Evolutionary conservation across 2,888 invertebrate species (phyloP).

Genomic region (Hydraecia micacea): DNA sequence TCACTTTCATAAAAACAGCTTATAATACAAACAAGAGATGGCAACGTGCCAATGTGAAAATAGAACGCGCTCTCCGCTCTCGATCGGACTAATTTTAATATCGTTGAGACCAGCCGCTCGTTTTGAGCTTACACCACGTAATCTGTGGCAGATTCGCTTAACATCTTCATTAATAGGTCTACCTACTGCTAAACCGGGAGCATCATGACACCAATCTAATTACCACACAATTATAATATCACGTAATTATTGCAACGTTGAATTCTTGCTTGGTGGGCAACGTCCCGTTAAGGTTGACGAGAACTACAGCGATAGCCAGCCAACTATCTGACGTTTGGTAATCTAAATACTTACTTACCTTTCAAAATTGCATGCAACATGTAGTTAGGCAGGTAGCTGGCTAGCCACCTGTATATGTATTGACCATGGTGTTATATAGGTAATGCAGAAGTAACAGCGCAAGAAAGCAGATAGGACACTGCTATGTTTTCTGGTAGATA

Average conservation of each 20-base stretch:
- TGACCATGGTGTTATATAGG: background rate
- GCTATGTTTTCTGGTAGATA: background rate
- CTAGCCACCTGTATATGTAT: background rate
- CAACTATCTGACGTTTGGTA: slow-evolving; percentile 4
- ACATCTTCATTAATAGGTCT: slow-evolving; percentile 49
- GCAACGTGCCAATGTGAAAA: slow-evolving; percentile 87
- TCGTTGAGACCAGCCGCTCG: slow-evolving; percentile 79
- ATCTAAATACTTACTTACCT: slow-evolving; percentile 26
- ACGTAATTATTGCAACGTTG: background rate
- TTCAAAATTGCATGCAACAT: slow-evolving; percentile 18
- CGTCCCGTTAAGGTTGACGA: slow-evolving; percentile 7
- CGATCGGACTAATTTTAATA: slow-evolving; percentile 89
- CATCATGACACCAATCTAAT: slow-evolving; percentile 17
- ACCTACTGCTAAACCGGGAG: slow-evolving; percentile 14
- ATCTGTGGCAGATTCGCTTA: slow-evolving; percentile 67
- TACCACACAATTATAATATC: slow-evolving; percentile 3
- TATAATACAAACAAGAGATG: slow-evolving; percentile 90
- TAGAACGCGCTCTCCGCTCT: slow-evolving; percentile 87
- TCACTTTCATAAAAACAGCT: slow-evolving; percentile 90
- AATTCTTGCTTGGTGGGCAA: slow-evolving; percentile 3
- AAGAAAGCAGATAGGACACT: background rate
- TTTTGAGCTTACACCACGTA: slow-evolving; percentile 81
- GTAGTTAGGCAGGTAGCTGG: background rate
- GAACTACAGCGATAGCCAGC: background rate
- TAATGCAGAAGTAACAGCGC: background rate